These are phyloP conservation scores for Tamandua tetradactyla DNA, from an alignment of 2,797 vertebrate species.

Conservation along the genomic window DNA sequence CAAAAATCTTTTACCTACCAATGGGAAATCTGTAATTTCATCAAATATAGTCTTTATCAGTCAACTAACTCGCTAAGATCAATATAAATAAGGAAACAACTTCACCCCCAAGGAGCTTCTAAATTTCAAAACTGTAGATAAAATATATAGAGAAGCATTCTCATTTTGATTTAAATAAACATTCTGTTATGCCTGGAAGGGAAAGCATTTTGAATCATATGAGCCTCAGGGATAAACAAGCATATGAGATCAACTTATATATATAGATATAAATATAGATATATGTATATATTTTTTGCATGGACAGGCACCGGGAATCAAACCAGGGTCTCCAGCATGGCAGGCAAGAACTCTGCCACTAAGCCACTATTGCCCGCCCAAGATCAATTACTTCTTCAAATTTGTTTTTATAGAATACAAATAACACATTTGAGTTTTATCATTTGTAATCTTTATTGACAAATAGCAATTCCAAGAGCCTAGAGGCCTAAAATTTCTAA, in stretches of 20 bases:
- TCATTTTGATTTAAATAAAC: conserved; percentile 53
- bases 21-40: background rate
- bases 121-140: conserved; percentile 30
- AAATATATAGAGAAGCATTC: conserved; percentile 41
- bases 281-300: too few relatives aligned
- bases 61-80: background rate
- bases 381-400: background rate
- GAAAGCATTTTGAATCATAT: background rate
- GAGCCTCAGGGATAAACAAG: conserved; percentile 52
- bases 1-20: background rate
- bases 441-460: conserved; percentile 52
- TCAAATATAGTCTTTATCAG: background rate
- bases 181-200: conserved; percentile 38
- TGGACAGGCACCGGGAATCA: too few relatives aligned
- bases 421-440: background rate
- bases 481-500: conserved; percentile 55
- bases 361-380: too few relatives aligned
- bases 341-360: too few relatives aligned
- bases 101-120: background rate
- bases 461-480: conserved; percentile 51
- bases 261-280: too few relatives aligned
- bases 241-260: conserved; percentile 31
- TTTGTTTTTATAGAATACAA: conserved; percentile 39
- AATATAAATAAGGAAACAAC: background rate
- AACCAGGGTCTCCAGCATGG: too few relatives aligned